Evolutionary conservation across 2,888 invertebrate species (phyloP), one percentile per base, ranked within the genome.

Genomic region (Agrotis ipsilon): DNA sequence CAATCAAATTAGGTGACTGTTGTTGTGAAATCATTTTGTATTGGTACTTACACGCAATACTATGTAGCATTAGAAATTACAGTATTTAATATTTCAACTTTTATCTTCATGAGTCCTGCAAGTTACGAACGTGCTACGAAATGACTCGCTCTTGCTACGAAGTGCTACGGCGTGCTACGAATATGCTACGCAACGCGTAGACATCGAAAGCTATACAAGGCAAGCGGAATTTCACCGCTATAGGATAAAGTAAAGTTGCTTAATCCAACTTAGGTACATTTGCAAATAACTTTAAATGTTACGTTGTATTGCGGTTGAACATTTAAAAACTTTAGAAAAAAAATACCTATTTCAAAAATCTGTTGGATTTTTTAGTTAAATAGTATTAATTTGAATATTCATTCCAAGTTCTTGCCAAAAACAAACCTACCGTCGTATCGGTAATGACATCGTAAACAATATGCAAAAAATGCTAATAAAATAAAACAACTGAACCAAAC

Each of bases 61-160:
- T 24, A 32, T 32, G 32, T 27, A 27, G 27, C 27, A 27, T 27
- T 27, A 32, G 7, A 32, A 32, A 32, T 32, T 32, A 32, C 32
- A 27, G 27, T 32, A 11, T 39, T 39, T 2, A 39, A 39, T 39
- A 39, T 4, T 11, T 39, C 6, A 39, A 39, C 39, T 39, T 39
- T 39, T 11, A 11, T 39, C 39, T 9, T 39, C 39, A 11, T 39
- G 39, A 39, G 39, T 39, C 11, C 39, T 19, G 39, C 19, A 64
- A 24, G 14, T n/a, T 49, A 45, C 48, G 14, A 14, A 13, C 13
- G n/a, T 46, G 21, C 61, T 69, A 76, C 77, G 51, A 21, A n/a
- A n/a, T 32, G 49, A 57, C 68, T 58, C 57, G 57, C 32, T n/a
- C 1, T 18, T 32, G n/a, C 55, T 61, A 64, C 51, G 48, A 24